A percentile compares a stretch with the other conserved stretches of the same genome.
These are phyloP conservation scores for Orius laevigatus DNA, from an alignment of 1,140 invertebrate genomes.

Conservation along the genomic window DNA sequence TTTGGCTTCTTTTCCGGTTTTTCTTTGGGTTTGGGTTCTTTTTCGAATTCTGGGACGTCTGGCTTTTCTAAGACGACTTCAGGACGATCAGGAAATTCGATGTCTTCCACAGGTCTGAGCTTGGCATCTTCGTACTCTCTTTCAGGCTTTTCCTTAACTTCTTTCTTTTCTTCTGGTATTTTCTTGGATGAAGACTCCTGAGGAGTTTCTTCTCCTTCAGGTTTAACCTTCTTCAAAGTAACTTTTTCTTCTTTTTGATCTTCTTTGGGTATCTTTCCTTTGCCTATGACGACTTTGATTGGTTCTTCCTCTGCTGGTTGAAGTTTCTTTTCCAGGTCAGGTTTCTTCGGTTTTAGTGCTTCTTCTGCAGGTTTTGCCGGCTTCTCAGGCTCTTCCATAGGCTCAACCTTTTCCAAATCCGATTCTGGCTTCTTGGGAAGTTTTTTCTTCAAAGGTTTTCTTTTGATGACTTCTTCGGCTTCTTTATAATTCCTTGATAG, in stretches of 20 bases:
- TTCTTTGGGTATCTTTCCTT: constrained; percentile 17
- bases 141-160: constrained; percentile 23
- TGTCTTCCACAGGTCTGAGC: constrained; percentile 20
- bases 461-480: constrained; percentile 24
- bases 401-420: constrained; percentile 18
- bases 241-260: constrained; percentile 16
- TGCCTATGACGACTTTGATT: constrained; percentile 9
- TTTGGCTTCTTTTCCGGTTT: constrained; percentile 22
- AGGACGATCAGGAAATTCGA: constrained; percentile 17
- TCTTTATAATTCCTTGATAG: constrained; percentile 26
- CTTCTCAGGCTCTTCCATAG: constrained; percentile 31
- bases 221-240: constrained; percentile 16
- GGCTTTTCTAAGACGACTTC: constrained; percentile 20
- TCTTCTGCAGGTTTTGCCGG: constrained; percentile 28
- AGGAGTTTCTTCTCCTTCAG: constrained; percentile 8
- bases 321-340: constrained; percentile 17
- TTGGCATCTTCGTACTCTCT: constrained; percentile 22
- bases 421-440: constrained; percentile 28
- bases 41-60: constrained; percentile 1
- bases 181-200: constrained; percentile 20
- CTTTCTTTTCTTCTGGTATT: constrained; percentile 18
- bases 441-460: constrained; percentile 22
- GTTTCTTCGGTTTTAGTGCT: constrained; percentile 25
- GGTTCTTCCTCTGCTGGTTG: constrained; percentile 19
- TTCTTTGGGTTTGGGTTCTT: constrained; percentile 13